Conservation (phyloP, 2,888 invertebrate species). For the Mesochorus sp. region DNA sequence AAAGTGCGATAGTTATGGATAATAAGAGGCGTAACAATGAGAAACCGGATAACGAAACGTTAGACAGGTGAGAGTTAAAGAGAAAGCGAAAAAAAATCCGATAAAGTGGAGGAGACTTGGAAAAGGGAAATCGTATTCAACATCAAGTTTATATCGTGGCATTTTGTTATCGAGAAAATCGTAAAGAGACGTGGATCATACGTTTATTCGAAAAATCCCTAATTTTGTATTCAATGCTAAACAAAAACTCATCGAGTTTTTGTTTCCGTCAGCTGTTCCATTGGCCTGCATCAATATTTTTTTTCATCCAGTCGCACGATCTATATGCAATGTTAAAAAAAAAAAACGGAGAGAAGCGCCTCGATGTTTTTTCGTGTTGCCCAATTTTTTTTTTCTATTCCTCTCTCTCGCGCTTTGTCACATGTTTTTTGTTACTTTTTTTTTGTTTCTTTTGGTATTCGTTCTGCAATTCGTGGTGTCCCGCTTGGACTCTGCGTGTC, state of each 20-base stretch:
- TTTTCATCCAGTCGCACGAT: not conserved
- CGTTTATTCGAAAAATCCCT: no score
- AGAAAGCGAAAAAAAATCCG: constrained; percentile 2
- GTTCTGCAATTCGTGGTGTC: not conserved
- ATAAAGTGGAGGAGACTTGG: not conserved
- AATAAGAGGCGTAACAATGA: constrained; percentile 54
- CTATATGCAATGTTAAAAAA: not conserved
- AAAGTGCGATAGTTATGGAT: constrained; percentile 48
- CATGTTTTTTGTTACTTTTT: not conserved
- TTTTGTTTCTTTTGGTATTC: not conserved
- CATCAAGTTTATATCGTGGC: no score
- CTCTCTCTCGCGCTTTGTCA: not conserved
- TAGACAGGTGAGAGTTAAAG: constrained; percentile 39
- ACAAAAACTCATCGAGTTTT: no score
- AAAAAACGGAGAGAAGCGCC: no score
- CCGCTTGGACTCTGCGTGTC: constrained; percentile 10
- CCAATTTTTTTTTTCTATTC: not conserved
- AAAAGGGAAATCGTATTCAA: not conserved
- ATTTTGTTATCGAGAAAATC: no score
- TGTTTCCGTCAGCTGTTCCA: no score
- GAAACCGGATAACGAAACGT: constrained; percentile 44
- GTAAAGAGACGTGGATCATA: no score
- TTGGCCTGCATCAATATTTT: not conserved
- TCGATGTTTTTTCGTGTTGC: not conserved
- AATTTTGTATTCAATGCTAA: no score